Evolutionary conservation across 2,113 vertebrate species (phyloP), one percentile per base, ranked within the genome.

Genomic region (Nannobrachium achirus): DNA sequence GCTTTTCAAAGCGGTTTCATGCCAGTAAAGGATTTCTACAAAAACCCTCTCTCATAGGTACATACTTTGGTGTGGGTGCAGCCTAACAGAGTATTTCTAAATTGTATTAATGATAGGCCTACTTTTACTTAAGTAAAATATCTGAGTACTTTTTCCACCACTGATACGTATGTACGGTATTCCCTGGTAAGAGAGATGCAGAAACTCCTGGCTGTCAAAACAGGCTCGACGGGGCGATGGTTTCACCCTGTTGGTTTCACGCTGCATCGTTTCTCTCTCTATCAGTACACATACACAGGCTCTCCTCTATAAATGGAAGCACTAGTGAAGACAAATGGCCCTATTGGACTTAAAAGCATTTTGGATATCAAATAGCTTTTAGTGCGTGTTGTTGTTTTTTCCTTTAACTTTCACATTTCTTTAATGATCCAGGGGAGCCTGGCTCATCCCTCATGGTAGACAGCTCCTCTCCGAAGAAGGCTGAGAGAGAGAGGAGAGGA

Each of bases 141-240:
- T n/a, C n/a, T n/a, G n/a, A n/a, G n/a, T n/a, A n/a, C n/a, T n/a
- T n/a, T n/a, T 52, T 64, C n/a, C n/a, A n/a, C n/a, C n/a, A n/a
- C n/a, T n/a, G n/a, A n/a, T n/a, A n/a, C n/a, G n/a, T n/a, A n/a
- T 44, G 58, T 60, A 20, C 14, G 63, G 56, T 65, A 55, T 76
- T 25, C 25, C 25, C 25, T 25, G 25, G 25, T 25, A 25, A 2
- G 80, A 79, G 74, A 76, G 80, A n/a, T n/a, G 71, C 75, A 82
- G 82, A 88, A 89, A 90, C 84, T 81, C 7, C 41, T 39, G 53
- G 68, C 57, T 73, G 51, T 58, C 78, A 78, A 81, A 91, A 89
- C 86, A 83, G 87, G 86, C 86, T 88, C 4, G 56, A 41, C 87
- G 69, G 81, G 90, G 49, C 86, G 66, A 61, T 79, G 71, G 77